A percentile compares a stretch with the other conserved stretches of the same genome.
These are phyloP conservation scores for Dynastes tityus DNA, from an alignment of 2,888 invertebrate species.

Conservation along the genomic window DNA sequence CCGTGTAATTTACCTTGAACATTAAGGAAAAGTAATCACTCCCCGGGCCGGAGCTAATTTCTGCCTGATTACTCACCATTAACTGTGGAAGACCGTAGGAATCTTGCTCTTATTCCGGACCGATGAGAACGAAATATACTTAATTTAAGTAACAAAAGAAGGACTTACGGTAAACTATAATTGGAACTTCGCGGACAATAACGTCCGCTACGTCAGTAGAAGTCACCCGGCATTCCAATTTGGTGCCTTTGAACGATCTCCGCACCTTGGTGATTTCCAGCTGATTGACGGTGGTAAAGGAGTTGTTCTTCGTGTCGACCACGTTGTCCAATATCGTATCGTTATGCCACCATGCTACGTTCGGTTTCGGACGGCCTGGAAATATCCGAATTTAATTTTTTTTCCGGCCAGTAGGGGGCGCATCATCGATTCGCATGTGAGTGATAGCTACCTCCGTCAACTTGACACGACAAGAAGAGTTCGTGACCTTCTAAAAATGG, in stretches of 20 bases:
- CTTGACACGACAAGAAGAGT: constrained; percentile 88
- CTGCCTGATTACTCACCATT: constrained; percentile 35
- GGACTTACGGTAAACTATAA: constrained; percentile 80
- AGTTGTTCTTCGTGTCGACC: constrained; percentile 79
- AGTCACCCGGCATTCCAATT: constrained; percentile 85
- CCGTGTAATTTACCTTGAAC: constrained; percentile 42
- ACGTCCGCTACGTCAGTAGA: constrained; percentile 79
- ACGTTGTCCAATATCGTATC: constrained; percentile 82
- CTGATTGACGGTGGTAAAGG: constrained; percentile 81
- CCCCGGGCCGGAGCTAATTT: constrained; percentile 33
- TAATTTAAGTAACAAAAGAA: neutral
- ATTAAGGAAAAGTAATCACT: constrained; percentile 43
- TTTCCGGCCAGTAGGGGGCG: neutral
- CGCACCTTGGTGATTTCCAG: constrained; percentile 82
- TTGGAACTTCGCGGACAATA: constrained; percentile 80
- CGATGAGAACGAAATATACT: neutral
- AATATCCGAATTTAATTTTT: constrained; percentile 50
- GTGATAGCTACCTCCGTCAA: constrained; percentile 82
- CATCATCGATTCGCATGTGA: constrained; percentile 15
- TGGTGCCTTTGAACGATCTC: constrained; percentile 81
- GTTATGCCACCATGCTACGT: constrained; percentile 88
- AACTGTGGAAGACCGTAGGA: neutral
- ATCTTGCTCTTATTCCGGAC: neutral
- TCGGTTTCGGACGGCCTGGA: constrained; percentile 86
- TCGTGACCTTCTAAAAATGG: constrained; percentile 91